phyloP scores from a whole-genome alignment of 1,140 invertebrate genomes.

The Panagrolaimus sp. region DNA sequence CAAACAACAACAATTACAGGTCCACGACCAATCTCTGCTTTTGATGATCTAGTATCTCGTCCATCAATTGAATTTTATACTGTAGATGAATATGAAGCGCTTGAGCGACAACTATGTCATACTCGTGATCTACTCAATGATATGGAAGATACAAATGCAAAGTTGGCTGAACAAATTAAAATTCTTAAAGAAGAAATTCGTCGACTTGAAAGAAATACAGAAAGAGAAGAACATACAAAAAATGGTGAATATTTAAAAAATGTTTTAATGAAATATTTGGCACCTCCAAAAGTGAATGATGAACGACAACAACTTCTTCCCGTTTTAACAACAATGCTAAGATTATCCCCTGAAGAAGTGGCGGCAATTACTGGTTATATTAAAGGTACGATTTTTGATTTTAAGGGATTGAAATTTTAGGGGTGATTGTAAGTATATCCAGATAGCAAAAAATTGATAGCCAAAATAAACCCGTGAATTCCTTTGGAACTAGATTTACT shows the following conservation, averaged over 20 bases:
- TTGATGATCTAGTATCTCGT: background rate
- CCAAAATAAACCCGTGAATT: too few relatives aligned
- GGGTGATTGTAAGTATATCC: too few relatives aligned
- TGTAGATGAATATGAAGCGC: slow-evolving; percentile 11
- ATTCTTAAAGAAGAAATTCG: slow-evolving; percentile 39
- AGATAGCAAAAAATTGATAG: too few relatives aligned
- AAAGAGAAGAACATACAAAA: slow-evolving; percentile 28
- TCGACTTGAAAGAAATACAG: slow-evolving; percentile 27
- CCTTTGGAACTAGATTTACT: too few relatives aligned
- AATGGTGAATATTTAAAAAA: slow-evolving; percentile 35
- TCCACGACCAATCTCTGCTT: background rate
- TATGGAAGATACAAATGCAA: slow-evolving; percentile 30
- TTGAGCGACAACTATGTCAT: slow-evolving; percentile 27
- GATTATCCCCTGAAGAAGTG: slow-evolving; percentile 19
- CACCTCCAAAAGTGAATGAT: slow-evolving; percentile 34
- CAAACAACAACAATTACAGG: background rate
- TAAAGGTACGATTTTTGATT: background rate
- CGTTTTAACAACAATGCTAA: slow-evolving; percentile 32
- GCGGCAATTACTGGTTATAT: slow-evolving; percentile 15
- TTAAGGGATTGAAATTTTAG: too few relatives aligned
- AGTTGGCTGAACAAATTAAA: slow-evolving; percentile 26
- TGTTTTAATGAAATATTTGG: slow-evolving; percentile 35
- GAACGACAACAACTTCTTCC: slow-evolving; percentile 28
- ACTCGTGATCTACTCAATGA: slow-evolving; percentile 31
- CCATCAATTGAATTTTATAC: background rate